These are phyloP conservation scores for Litocranius walleri DNA, from an alignment of 2,113 vertebrate species.

Conservation along the genomic window DNA sequence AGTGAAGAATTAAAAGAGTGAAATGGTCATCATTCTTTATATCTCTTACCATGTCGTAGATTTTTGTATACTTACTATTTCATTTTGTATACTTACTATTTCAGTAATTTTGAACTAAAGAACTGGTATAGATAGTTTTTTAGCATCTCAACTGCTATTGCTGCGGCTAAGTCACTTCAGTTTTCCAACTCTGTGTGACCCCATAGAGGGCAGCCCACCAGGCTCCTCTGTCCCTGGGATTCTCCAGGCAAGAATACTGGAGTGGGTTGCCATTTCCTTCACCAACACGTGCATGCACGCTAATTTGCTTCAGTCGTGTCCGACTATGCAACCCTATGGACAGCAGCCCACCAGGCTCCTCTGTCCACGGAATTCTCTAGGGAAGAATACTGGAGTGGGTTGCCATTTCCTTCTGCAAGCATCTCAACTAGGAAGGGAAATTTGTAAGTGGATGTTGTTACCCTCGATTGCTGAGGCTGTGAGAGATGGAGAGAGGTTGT, in stretches of 20 bases:
- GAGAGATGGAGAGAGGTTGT: neutral
- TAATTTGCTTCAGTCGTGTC: neutral
- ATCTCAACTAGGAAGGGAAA: neutral
- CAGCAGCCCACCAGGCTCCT: neutral
- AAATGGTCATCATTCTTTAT: neutral
- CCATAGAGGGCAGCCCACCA: neutral
- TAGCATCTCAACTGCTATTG: neutral
- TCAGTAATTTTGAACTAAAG: neutral
- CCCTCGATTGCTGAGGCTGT: neutral
- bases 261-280: neutral
- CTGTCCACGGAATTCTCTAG: neutral
- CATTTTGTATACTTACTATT: neutral
- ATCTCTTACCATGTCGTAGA: neutral
- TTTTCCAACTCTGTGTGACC: accelerated
- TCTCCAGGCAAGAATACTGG: neutral
- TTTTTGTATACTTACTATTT: neutral
- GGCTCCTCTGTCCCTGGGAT: neutral
- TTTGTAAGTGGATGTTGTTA: neutral
- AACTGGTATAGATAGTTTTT: neutral
- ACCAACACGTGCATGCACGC: neutral
- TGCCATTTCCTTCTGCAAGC: neutral
- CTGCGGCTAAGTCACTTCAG: neutral
- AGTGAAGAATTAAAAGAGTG: neutral
- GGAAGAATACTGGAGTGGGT: neutral
- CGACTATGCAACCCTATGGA: neutral